Evolutionary conservation across 2,113 vertebrate genomes (phyloP), one percentile per base, ranked within the genome.

Genomic region (Anas platyrhynchos): DNA sequence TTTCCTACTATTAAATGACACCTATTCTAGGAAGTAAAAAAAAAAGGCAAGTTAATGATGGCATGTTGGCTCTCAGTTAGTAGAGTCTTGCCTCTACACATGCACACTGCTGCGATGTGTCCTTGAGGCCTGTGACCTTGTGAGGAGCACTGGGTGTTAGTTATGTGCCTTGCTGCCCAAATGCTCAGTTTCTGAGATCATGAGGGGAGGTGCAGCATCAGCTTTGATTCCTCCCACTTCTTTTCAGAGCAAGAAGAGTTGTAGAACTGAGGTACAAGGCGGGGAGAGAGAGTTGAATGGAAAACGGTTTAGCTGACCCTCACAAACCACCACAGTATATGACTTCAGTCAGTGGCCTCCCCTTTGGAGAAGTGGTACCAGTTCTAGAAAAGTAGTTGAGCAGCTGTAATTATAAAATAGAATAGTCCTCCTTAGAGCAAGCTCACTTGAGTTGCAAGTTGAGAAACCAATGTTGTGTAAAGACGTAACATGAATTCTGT

Each of bases 161-260:
- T 93, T 88, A 82, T 82, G 54, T 73, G 80, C 62, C 94, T 84
- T 0, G 1, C 74, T 94, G 80, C 86, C 54, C 86, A 93, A 46
- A 92, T 92, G 48, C 44, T 95, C 62, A 5, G 9, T 79, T 90
- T 86, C 92, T 93, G 90, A 95, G 90, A 86, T 96, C 93, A 82
- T 82, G 58, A 73, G 88, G 83, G 88, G 61, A 95, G 69, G 50
- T 91, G 16, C 62, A 84, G 34, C 38, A 71, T n/a, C 80, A 86
- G 41, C 41, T 67, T 86, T 52, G 36, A 65, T 83, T 94, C 54
- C 44, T 93, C 62, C 36, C 27, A 8, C 41, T 84, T 72, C 31
- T 78, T 81, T 88, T 86, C 6, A 0, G 58, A 52, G 73, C 79
- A 17, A 36, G 23, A n/a, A 66, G n/a, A 38, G 34, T 26, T 88